A percentile compares a stretch with the other conserved stretches of the same genome.
phyloP scores from a whole-genome alignment of 2,888 invertebrate species.

The Macroteleia sp. region DNA sequence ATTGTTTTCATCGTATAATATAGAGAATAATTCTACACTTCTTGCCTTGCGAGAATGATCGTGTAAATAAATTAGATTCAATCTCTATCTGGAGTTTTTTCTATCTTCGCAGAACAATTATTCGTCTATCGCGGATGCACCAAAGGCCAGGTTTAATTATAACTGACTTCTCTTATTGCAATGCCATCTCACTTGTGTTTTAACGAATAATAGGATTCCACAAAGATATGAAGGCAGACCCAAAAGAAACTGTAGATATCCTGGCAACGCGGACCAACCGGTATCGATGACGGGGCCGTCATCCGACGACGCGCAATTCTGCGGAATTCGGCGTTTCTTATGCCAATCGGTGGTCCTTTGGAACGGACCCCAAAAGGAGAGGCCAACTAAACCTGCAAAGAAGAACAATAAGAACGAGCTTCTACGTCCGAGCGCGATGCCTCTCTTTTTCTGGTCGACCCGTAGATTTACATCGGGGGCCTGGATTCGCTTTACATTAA shows the following conservation, averaged over 20 bases:
- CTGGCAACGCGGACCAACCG: constrained; percentile 59
- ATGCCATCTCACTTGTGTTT: constrained; percentile 19
- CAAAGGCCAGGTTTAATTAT: constrained; percentile 20
- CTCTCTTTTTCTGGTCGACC: constrained; percentile 61
- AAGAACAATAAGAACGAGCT: constrained; percentile 55
- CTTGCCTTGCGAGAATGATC: no score
- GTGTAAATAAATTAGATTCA: no score
- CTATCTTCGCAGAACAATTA: constrained; percentile 1
- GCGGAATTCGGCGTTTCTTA: constrained; percentile 68
- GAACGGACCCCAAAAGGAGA: constrained; percentile 65
- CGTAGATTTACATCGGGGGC: constrained; percentile 61
- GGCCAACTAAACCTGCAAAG: constrained; percentile 52
- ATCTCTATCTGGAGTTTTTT: background rate
- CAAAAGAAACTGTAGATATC: constrained; percentile 61
- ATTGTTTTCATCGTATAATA: no score
- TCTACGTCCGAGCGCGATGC: constrained; percentile 41
- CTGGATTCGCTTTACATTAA: constrained; percentile 65
- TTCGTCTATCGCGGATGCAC: constrained; percentile 1
- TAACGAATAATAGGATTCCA: constrained; percentile 49
- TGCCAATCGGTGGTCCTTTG: constrained; percentile 58
- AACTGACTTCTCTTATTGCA: constrained; percentile 24
- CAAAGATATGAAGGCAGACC: constrained; percentile 52
- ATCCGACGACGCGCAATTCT: constrained; percentile 61
- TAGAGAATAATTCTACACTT: no score
- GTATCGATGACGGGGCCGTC: constrained; percentile 63